Percentiles rank a stretch among this genome's conserved stretches.
Evolutionary conservation across 1,140 invertebrate genomes (phyloP).

Genomic region (Zaprionus ornatus): DNA sequence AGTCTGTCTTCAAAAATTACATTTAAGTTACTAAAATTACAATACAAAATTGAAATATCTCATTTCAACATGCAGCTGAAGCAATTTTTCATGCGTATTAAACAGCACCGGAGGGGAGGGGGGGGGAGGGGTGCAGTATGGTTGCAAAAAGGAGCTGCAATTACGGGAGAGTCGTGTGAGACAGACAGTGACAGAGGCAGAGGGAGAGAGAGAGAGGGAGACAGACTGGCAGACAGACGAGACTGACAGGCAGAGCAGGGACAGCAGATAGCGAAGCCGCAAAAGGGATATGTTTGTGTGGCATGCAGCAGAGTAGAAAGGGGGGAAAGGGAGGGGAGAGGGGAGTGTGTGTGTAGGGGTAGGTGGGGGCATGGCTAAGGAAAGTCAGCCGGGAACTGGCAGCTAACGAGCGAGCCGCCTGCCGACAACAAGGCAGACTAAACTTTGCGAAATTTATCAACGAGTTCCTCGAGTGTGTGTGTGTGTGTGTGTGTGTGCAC

Average conservation of each 20-base stretch:
- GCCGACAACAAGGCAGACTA: constrained; percentile 64
- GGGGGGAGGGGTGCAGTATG: not conserved
- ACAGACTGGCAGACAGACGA: not conserved
- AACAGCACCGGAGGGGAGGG: constrained; percentile 1
- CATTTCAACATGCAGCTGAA: constrained; percentile 71
- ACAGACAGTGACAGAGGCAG: not conserved
- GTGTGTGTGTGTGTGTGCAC: constrained; percentile 31
- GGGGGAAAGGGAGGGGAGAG: not conserved
- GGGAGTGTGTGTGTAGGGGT: constrained; percentile 9
- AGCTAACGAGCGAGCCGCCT: constrained; percentile 70
- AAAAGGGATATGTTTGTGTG: constrained; percentile 25
- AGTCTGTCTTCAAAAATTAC: constrained; percentile 67
- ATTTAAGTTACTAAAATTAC: constrained; percentile 76
- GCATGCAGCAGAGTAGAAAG: not conserved
- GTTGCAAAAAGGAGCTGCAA: constrained; percentile 26
- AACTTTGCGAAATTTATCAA: constrained; percentile 81
- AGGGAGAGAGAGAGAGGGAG: not conserved
- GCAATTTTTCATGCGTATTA: constrained; percentile 76
- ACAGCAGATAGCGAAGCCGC: constrained; percentile 39
- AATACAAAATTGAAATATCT: constrained; percentile 80
- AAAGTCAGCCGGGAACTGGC: constrained; percentile 17
- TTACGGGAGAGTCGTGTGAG: constrained; percentile 20
- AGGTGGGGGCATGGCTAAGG: not conserved
- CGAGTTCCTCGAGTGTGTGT: constrained; percentile 36
- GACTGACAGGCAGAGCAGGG: constrained; percentile 1